Percentiles rank a stretch among this genome's conserved stretches.
These are phyloP conservation scores for Metellina segmentata DNA, from an alignment of 2,888 invertebrate genomes.

Conservation along the genomic window DNA sequence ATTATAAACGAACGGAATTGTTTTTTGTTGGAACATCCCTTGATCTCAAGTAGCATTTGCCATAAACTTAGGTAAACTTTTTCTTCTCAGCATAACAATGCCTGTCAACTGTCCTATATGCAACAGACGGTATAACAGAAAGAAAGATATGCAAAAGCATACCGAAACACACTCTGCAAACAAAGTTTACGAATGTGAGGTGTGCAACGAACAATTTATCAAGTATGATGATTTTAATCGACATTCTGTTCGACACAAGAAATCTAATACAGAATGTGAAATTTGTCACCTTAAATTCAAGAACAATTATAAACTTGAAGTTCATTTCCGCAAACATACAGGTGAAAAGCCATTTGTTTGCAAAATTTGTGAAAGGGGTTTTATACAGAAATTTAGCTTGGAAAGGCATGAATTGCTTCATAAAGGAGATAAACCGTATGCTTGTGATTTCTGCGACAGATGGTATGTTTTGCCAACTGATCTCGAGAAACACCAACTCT, in stretches of 20 bases:
- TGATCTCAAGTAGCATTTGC: too few species aligned
- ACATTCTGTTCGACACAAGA: neutral
- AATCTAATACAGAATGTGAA: neutral
- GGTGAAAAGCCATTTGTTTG: constrained; percentile 9
- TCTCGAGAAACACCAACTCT: neutral
- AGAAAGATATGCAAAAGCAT: neutral
- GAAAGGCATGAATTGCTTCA: neutral
- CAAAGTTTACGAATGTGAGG: neutral
- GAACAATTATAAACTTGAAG: neutral
- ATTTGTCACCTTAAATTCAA: neutral
- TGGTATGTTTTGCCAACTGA: neutral
- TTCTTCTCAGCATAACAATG: neutral
- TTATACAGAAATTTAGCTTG: neutral
- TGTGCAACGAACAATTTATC: neutral
- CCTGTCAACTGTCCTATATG: neutral
- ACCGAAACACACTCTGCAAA: neutral
- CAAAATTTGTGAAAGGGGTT: neutral
- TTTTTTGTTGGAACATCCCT: too few species aligned
- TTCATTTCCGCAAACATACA: constrained; percentile 8
- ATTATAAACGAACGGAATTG: too few species aligned
- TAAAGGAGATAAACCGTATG: neutral
- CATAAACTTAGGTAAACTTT: too few species aligned
- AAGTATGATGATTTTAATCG: neutral
- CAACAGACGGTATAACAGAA: neutral
- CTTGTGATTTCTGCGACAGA: neutral